Evolutionary conservation across 2,888 invertebrate species (phyloP).

Genomic region (Lapara coniferarum): DNA sequence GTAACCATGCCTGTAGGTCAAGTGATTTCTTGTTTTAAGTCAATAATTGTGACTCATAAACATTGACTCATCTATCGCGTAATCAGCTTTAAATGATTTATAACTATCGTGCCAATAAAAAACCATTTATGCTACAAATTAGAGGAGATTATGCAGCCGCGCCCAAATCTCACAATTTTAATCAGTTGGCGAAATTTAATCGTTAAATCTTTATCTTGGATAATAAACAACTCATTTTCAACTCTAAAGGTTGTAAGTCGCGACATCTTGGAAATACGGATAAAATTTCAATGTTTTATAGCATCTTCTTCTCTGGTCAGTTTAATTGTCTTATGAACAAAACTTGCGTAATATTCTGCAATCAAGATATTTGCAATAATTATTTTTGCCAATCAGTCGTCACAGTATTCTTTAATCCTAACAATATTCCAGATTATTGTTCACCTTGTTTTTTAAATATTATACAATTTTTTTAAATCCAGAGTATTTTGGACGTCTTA

Average conservation of each 20-base stretch:
- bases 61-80: constrained; percentile 21
- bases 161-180: constrained; percentile 20
- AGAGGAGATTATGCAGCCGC: constrained; percentile 10
- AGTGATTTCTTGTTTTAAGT: constrained; percentile 22
- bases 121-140: constrained; percentile 27
- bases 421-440: no score
- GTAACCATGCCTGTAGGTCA: constrained; percentile 18
- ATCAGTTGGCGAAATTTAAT: background rate
- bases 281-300: constrained; percentile 1
- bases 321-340: background rate
- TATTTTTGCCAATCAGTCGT: no score
- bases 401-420: no score
- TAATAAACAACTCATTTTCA: constrained; percentile 18
- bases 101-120: constrained; percentile 27
- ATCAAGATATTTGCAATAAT: background rate
- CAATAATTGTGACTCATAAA: constrained; percentile 29
- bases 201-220: constrained; percentile 9
- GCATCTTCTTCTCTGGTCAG: background rate
- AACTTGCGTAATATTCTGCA: background rate
- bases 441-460: no score
- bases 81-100: constrained; percentile 29
- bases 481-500: no score
- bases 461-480: no score
- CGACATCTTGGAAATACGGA: background rate
- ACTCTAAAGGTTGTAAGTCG: background rate